These are phyloP conservation scores for Pogonophryne albipinna DNA, from an alignment of 2,797 vertebrate genomes.

Conservation along the genomic window DNA sequence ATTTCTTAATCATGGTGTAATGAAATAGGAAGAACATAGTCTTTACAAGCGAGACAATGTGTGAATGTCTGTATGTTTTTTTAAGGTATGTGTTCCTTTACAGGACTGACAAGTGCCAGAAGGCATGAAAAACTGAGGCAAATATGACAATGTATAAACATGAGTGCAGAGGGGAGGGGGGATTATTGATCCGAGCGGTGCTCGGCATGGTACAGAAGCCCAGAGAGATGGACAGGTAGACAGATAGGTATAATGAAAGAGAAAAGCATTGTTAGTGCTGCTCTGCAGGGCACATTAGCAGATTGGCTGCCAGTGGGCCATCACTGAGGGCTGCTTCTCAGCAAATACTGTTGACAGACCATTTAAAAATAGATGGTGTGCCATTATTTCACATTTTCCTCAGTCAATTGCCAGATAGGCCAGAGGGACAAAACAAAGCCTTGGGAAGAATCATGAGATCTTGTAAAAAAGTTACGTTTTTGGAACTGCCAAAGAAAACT, in stretches of 20 bases:
- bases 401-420: slow-evolving; percentile 5
- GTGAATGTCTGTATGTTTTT: slow-evolving; percentile 1
- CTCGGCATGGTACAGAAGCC: slow-evolving; percentile 30
- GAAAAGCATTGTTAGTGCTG: slow-evolving; percentile 42
- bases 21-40: slow-evolving; percentile 25
- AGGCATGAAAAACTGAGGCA: slow-evolving; percentile 15
- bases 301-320: slow-evolving; percentile 54
- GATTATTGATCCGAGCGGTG: slow-evolving; percentile 54
- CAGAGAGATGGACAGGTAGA: slow-evolving; percentile 58
- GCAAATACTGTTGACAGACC: slow-evolving; percentile 64
- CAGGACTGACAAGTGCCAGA: neutral
- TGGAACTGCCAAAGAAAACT: neutral
- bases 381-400: slow-evolving; percentile 29
- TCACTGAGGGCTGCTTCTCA: slow-evolving; percentile 62
- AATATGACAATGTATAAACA: slow-evolving; percentile 26
- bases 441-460: slow-evolving; percentile 26
- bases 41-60: slow-evolving; percentile 1
- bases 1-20: slow-evolving; percentile 38
- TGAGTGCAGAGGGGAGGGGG: slow-evolving; percentile 10
- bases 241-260: slow-evolving; percentile 53
- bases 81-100: slow-evolving; percentile 20
- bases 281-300: slow-evolving; percentile 56
- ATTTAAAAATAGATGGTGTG: slow-evolving; percentile 49
- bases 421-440: slow-evolving; percentile 32
- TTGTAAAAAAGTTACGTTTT: neutral